Evolutionary conservation across 2,888 invertebrate genomes (phyloP), one percentile per base, ranked within the genome.

Genomic region (Chloroclystis v-ata): DNA sequence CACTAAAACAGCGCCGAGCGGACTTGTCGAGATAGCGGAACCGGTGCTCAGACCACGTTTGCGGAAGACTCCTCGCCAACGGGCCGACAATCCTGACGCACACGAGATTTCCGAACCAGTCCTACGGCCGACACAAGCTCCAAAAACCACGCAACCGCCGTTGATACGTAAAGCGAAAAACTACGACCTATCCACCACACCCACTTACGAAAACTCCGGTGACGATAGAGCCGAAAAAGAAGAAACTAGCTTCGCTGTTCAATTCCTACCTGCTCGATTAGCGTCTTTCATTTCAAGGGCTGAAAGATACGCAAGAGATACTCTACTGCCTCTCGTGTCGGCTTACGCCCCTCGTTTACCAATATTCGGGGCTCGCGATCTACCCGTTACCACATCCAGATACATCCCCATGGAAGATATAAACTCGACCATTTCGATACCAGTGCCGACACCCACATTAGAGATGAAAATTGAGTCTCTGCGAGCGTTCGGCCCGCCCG

Each of bases 201-300:
- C 84, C 4, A 78, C 81, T 12, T 81, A 84, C 60, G 82, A 84
- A 46, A 67, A 71, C 14, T 66, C 66, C 12, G 75, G 65, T 71
- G 74, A 77, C 47, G 77, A 78, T 47, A 68, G 72, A 44, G 73
- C 63, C 1, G 85, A 75, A 60, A 86, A 73, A 59, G 82, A 75
- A 52, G 79, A 82, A 49, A 53, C 75, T 4, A 76, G 86, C 47
- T 87, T 91, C 46, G 94, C 93, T 0, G 94, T 95, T 0, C 95
- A 96, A 71, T 91, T 94, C 65, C 80, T 96, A 32, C 95, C 95
- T 0, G 92, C 94, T 55, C 89, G 94, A 25, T 76, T 95, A 1
- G 94, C 94, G 0, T 92, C 93, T 3, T 91, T 96, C 74, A 90
- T 96, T 37, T 93, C 95, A 28, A 91, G 94, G 59, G 95, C 95